Conservation (phyloP, 2,888 invertebrate species). For the Augochlorella aurata region DNA sequence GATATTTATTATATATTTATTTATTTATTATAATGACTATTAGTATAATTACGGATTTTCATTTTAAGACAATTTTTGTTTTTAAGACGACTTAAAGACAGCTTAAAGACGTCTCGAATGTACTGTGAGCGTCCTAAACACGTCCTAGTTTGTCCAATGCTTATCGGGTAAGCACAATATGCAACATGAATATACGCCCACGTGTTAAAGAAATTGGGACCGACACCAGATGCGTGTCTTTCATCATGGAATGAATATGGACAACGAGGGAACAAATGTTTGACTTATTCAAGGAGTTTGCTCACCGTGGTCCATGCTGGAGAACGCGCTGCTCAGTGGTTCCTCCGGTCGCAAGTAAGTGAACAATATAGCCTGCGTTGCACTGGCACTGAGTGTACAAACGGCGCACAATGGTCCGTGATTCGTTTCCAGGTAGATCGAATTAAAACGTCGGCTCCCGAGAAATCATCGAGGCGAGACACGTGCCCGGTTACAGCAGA, state of each 20-base stretch:
- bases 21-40: too few relatives aligned
- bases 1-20: too few relatives aligned
- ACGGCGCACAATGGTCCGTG: neutral
- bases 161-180: too few relatives aligned
- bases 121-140: too few relatives aligned
- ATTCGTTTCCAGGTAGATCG: neutral
- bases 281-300: neutral
- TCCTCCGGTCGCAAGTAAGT: neutral
- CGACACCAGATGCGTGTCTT: neutral
- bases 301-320: neutral
- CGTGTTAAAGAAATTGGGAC: neutral
- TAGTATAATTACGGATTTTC: too few relatives aligned
- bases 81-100: too few relatives aligned
- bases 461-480: conserved; percentile 4
- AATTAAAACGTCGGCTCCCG: neutral
- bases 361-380: neutral
- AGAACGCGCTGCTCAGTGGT: neutral
- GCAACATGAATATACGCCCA: too few relatives aligned
- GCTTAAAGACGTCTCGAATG: too few relatives aligned
- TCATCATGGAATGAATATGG: neutral
- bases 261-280: neutral
- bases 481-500: neutral
- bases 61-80: too few relatives aligned
- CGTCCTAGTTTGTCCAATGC: too few relatives aligned
- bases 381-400: neutral